phyloP scores from a whole-genome alignment of 1,140 invertebrate species.

The Eumaeus atala region DNA sequence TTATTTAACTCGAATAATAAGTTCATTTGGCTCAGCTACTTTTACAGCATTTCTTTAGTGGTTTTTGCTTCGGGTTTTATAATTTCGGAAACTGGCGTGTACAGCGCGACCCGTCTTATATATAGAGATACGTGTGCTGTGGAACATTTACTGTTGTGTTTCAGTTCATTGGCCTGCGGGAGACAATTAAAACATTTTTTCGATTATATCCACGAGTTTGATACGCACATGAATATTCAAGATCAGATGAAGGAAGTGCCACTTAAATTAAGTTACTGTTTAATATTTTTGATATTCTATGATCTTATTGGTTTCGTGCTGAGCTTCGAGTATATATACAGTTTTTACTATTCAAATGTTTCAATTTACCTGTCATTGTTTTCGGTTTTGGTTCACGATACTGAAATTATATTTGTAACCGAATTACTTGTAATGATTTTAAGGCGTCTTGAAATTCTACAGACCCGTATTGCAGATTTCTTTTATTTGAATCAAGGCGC shows the following conservation, averaged over 20 bases:
- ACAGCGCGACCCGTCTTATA: conserved; percentile 19
- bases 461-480: too few relatives aligned
- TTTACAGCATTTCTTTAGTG: conserved; percentile 7
- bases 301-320: conserved; percentile 11
- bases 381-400: conserved; percentile 29
- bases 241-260: too few relatives aligned
- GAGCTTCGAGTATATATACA: conserved; percentile 9
- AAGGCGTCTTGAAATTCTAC: too few relatives aligned
- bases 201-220: conserved; percentile 27
- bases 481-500: too few relatives aligned
- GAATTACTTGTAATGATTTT: too few relatives aligned
- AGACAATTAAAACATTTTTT: conserved; percentile 26
- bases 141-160: conserved; percentile 28
- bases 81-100: conserved; percentile 8
- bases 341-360: conserved; percentile 11
- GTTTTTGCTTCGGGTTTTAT: conserved; percentile 5
- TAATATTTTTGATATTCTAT: not conserved
- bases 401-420: conserved; percentile 34
- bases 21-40: conserved; percentile 8
- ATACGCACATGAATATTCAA: too few relatives aligned
- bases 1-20: conserved; percentile 15
- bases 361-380: conserved; percentile 15
- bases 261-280: conserved; percentile 1
- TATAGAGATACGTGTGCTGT: conserved; percentile 24
- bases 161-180: conserved; percentile 21